Conservation (phyloP, 1,140 invertebrate genomes). For the Ericerus pela region DNA sequence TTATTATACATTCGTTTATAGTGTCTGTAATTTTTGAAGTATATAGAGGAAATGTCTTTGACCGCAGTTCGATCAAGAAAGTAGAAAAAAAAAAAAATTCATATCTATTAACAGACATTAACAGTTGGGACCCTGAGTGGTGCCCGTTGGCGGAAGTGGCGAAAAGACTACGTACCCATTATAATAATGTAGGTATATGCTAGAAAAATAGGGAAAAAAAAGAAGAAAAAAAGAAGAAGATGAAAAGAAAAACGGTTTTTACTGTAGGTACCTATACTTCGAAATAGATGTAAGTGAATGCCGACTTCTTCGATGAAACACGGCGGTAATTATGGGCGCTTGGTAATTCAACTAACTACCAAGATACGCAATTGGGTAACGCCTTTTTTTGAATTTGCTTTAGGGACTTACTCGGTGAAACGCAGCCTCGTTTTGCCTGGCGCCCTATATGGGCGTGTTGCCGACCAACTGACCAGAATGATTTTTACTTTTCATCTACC, state of each 20-base stretch:
- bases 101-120: slow-evolving; percentile 8
- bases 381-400: slow-evolving; percentile 1
- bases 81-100: slow-evolving; percentile 1
- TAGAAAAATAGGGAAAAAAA: no score
- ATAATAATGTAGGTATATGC: no score
- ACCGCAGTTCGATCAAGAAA: no score
- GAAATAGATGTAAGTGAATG: slow-evolving; percentile 11
- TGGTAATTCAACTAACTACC: slow-evolving; percentile 10
- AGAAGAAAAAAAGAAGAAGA: no score
- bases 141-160: slow-evolving; percentile 10
- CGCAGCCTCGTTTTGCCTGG: slow-evolving; percentile 1
- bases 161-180: slow-evolving; percentile 1
- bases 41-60: background rate
- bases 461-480: slow-evolving; percentile 2
- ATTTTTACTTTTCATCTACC: no score
- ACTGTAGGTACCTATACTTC: no score
- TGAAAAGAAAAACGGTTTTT: slow-evolving; percentile 2
- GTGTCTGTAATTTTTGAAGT: background rate
- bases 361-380: slow-evolving; percentile 10
- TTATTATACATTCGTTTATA: slow-evolving; percentile 3
- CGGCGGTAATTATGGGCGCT: slow-evolving; percentile 10
- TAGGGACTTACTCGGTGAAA: slow-evolving; percentile 2
- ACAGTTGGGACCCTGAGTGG: background rate
- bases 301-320: slow-evolving; percentile 5
- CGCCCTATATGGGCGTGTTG: slow-evolving; percentile 4